phyloP scores from a whole-genome alignment of 2,888 invertebrate species.

The Limulus polyphemus region DNA sequence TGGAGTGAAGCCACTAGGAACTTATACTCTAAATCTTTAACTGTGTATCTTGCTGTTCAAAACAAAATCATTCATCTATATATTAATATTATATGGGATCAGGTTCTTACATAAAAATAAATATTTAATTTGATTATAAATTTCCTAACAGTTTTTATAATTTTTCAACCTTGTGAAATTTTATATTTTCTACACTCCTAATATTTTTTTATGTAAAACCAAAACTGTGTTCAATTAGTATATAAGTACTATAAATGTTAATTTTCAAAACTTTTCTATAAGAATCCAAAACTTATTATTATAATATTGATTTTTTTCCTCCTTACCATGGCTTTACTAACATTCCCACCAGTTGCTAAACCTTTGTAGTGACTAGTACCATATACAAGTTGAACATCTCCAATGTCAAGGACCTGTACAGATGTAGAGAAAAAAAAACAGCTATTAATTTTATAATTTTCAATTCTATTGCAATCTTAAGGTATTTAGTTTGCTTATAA shows the following conservation, averaged over 20 bases:
- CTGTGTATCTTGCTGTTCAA: too few relatives aligned
- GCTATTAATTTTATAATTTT: constrained; percentile 11
- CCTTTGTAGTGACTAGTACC: constrained; percentile 79
- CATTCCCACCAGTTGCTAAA: constrained; percentile 89
- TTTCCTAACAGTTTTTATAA: too few relatives aligned
- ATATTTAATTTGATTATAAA: too few relatives aligned
- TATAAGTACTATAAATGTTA: background rate
- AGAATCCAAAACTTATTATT: background rate
- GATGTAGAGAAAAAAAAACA: constrained; percentile 1
- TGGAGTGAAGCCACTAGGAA: too few relatives aligned
- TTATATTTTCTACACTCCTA: too few relatives aligned
- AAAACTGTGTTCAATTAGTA: background rate
- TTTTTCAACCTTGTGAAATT: too few relatives aligned
- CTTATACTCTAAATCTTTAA: too few relatives aligned
- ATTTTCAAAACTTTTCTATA: background rate
- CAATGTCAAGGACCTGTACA: constrained; percentile 52
- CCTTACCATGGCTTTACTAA: constrained; percentile 56
- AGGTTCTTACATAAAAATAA: too few relatives aligned
- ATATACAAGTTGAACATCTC: constrained; percentile 66
- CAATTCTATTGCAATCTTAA: background rate
- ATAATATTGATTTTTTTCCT: constrained; percentile 8
- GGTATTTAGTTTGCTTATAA: too few relatives aligned
- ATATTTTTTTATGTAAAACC: too few relatives aligned
- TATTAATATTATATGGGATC: too few relatives aligned
- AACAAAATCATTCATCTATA: too few relatives aligned